Evolutionary conservation across 1,140 invertebrate genomes (phyloP), one percentile per base, ranked within the genome.

Genomic region (Scaptomyza hsui): DNA sequence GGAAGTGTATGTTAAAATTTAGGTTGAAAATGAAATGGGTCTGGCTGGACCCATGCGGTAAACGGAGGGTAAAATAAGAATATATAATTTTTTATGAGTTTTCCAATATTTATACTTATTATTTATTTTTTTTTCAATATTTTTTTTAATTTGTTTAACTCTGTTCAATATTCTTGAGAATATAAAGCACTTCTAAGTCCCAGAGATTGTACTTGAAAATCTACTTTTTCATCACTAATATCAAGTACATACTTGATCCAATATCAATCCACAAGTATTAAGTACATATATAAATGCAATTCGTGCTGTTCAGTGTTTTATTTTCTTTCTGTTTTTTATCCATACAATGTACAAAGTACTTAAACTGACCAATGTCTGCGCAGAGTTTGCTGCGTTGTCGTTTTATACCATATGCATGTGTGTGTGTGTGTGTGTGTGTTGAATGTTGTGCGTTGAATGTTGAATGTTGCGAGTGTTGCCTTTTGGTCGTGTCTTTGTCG

Each of bases 401-500:
- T 41, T 26, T 42, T 4, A 24, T 24, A 5, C 24, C 24, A 24
- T 6, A 29, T 42, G 12, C 49, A 6, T 44, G 24, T 51, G 29
- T 42, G 52, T 55, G 55, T 21, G 13, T 57, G 45, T 49, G 47
- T 44, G 13, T 21, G 10, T n/a, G 42, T 24, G 5, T 56, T 55
- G 41, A 4, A 21, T 52, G 35, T 16, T 35, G 18, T 35, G 16
- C 15, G 4, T 39, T 61, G 55, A 47, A 52, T 44, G 16, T 56
- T 55, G 41, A 9, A 21, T 57, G 35, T 18, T 35, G 19, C 39
- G 16, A 41, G 47, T 44, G 15, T 45, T 57, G 63, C 42, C 51
- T 65, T 39, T 48, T 62, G 72, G 62, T 74, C 61, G 61, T 85
- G 80, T 78, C 75, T 74, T 78, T 75, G 78, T 72, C 56, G 79